Evolutionary conservation across 2,888 invertebrate genomes (phyloP).

Genomic region (Idaea biselata): DNA sequence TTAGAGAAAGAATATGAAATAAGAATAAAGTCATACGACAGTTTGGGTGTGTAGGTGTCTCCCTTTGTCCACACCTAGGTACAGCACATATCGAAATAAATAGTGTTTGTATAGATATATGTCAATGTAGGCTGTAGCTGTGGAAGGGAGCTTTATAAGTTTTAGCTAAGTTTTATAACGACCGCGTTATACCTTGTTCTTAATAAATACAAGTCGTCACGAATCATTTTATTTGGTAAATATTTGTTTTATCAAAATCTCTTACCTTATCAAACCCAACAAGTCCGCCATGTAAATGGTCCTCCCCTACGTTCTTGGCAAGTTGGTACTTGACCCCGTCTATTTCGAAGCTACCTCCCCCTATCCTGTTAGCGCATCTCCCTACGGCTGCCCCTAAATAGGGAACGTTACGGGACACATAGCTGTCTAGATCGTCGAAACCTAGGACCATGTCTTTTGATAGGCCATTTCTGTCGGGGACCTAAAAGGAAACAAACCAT

Average conservation of each 20-base stretch:
- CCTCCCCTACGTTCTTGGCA: slow-evolving; percentile 85
- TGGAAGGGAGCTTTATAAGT: too few relatives aligned
- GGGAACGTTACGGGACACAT: slow-evolving; percentile 66
- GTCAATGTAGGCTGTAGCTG: too few relatives aligned
- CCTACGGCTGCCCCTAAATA: slow-evolving; percentile 94
- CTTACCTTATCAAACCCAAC: slow-evolving; percentile 89
- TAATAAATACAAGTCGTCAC: too few relatives aligned
- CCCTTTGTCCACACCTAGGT: too few relatives aligned
- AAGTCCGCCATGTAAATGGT: slow-evolving; percentile 92
- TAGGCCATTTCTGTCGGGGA: slow-evolving; percentile 86
- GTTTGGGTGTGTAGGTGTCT: too few relatives aligned
- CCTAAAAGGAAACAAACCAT: slow-evolving; percentile 46
- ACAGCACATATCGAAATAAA: too few relatives aligned
- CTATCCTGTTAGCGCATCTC: slow-evolving; percentile 92
- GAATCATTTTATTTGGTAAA: too few relatives aligned
- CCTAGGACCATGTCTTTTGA: slow-evolving; percentile 90
- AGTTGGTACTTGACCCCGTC: slow-evolving; percentile 83
- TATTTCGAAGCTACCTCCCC: slow-evolving; percentile 78
- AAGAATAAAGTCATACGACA: too few relatives aligned
- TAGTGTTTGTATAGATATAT: too few relatives aligned
- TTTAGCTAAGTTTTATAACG: too few relatives aligned
- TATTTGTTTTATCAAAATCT: not conserved
- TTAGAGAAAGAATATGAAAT: too few relatives aligned
- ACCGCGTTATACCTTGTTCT: too few relatives aligned
- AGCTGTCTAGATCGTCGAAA: slow-evolving; percentile 87